Evolutionary conservation across 2,888 invertebrate genomes (phyloP).

Genomic region (Micoletzkya japonica): DNA sequence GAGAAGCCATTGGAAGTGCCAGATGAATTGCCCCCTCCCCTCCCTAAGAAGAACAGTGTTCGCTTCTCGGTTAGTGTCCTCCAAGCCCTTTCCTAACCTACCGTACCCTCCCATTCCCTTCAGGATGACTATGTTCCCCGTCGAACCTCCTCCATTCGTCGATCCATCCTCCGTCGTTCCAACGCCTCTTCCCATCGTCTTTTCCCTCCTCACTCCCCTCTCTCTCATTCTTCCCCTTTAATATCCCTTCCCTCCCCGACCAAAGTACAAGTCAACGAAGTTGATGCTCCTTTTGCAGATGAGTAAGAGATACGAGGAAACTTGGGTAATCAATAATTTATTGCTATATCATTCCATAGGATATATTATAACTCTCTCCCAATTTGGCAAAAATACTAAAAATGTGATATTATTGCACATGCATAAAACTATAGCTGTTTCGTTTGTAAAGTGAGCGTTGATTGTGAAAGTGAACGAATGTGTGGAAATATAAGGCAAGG

Average conservation of each 20-base stretch:
- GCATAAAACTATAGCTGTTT: too few species aligned
- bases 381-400: too few species aligned
- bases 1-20: constrained; percentile 29
- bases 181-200: not conserved
- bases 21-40: constrained; percentile 7
- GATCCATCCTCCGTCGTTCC: not conserved
- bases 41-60: constrained; percentile 3
- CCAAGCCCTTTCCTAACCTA: too few species aligned
- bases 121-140: not conserved
- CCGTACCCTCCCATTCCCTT: not conserved
- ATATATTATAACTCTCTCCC: too few species aligned
- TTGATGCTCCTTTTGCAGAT: not conserved
- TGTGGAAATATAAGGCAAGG: too few species aligned
- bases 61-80: not conserved
- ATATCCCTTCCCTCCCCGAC: not conserved
- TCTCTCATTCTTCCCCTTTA: not conserved
- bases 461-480: too few species aligned
- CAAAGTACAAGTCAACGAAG: not conserved
- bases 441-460: too few species aligned
- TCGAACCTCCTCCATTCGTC: not conserved
- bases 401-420: too few species aligned
- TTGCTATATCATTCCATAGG: too few species aligned
- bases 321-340: too few species aligned
- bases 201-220: not conserved
- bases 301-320: not conserved